Evolutionary conservation across 2,797 vertebrate species (phyloP), one percentile per base, ranked within the genome.

Genomic region (Lutjanus argentimaculatus): DNA sequence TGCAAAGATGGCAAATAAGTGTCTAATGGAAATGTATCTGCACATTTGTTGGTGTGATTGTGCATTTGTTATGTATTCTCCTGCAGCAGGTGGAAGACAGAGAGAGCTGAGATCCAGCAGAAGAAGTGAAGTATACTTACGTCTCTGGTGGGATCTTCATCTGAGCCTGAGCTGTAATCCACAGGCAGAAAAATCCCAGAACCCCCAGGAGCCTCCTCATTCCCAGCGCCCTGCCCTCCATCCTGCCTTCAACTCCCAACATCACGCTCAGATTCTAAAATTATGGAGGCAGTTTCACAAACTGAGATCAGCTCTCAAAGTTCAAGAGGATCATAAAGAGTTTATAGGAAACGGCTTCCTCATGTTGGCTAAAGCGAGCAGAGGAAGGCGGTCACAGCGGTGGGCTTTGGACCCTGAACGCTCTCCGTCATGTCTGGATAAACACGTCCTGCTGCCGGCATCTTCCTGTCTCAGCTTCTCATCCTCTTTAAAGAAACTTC

Each of bases 111-210:
- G 40, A 40, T 43, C 30, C n/a, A 19, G 53, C 0, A 17, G 19
- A 42, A 15, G 68, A 14, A 42, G 22, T 16, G 45, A 40, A 12
- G 59, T 67, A 93, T 95, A 96, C 98, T 98, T 91, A 98, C 97
- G 96, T 98, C 91, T 98, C 97, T 71, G 96, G 96, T 13, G 97
- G 97, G 91, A 98, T 97, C 95, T 93, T 96, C 80, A 94, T 95
- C 94, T 98, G 97, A 43, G 96, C 95, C 53, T 86, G 67, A 3
- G 93, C 79, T 1, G 93, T 79, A 52, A 94, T 83, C 91, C 94
- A 93, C 42, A 96, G 63, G 72, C 92, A 93, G 77, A 94, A 75
- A 80, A 93, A 84, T 51, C 88, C 95, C 72, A 97, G 82, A 83
- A 96, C 88, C 78, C 94, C 89, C 25, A 90, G 80, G 16, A 91